A percentile compares a stretch with the other conserved stretches of the same genome.
Evolutionary conservation across 35 echinoderm and acorn worm genomes (phyloP).

Genomic region (Apostichopus japonicus): DNA sequence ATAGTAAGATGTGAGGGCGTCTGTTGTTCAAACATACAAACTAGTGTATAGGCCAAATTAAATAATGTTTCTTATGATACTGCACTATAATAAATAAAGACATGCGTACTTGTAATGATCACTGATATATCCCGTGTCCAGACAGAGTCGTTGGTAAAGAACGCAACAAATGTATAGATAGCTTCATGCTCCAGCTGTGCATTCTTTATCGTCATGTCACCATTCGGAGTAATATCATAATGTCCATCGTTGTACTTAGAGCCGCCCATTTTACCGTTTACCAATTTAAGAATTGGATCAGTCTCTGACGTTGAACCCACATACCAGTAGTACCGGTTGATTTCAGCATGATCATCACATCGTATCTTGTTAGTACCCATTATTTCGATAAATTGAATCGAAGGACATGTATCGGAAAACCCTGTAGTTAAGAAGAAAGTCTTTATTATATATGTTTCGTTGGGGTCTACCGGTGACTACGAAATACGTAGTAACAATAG

Average conservation of each 20-base stretch:
- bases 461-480: too few relatives aligned
- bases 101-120: neutral
- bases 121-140: neutral
- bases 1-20: too few relatives aligned
- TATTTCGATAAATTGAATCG: neutral
- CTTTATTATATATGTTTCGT: too few relatives aligned
- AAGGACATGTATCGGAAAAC: neutral
- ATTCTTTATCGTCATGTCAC: constrained; percentile 4
- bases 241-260: neutral
- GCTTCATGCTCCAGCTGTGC: neutral
- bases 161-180: neutral
- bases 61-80: too few relatives aligned
- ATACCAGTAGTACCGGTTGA: neutral
- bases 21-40: too few relatives aligned
- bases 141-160: neutral
- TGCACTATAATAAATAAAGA: too few relatives aligned
- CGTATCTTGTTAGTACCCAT: neutral
- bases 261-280: neutral
- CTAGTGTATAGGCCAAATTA: too few relatives aligned
- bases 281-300: neutral
- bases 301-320: neutral
- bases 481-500: too few relatives aligned
- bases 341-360: neutral
- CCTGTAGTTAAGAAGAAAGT: neutral
- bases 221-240: neutral